phyloP scores from a whole-genome alignment of 1,140 invertebrate genomes.

The Drosophila takahashii region DNA sequence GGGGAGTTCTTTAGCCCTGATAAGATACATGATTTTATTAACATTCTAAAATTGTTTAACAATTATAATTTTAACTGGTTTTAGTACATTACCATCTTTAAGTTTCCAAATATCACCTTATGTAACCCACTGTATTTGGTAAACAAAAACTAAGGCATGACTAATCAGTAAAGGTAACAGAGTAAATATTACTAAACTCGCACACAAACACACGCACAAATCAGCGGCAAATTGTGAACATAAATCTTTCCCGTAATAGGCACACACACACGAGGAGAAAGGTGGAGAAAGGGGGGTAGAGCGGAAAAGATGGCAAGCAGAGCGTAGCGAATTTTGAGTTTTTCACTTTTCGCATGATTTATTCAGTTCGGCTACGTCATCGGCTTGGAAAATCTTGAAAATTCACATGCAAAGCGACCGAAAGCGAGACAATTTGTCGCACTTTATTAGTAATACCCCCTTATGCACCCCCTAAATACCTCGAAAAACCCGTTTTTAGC shows the following conservation, averaged over 20 bases:
- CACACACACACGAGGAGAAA: slow-evolving; percentile 27
- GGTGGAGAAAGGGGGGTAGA: not conserved
- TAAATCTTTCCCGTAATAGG: slow-evolving; percentile 72
- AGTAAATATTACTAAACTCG: slow-evolving; percentile 48
- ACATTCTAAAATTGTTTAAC: no score
- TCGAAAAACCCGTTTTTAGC: slow-evolving; percentile 25
- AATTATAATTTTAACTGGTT: no score
- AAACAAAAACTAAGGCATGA: slow-evolving; percentile 50
- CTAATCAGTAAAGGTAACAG: slow-evolving; percentile 53
- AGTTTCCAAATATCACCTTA: not conserved
- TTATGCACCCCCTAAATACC: not conserved
- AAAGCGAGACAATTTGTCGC: slow-evolving; percentile 44
- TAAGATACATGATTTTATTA: no score
- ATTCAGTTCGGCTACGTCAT: slow-evolving; percentile 57
- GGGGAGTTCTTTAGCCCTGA: not conserved
- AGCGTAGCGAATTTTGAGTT: slow-evolving; percentile 35
- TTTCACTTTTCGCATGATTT: slow-evolving; percentile 57
- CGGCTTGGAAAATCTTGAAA: slow-evolving; percentile 41
- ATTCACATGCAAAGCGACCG: slow-evolving; percentile 9
- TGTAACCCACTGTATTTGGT: slow-evolving; percentile 11
- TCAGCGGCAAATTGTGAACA: slow-evolving; percentile 62
- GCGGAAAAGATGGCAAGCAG: slow-evolving; percentile 29
- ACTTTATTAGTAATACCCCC: slow-evolving; percentile 28
- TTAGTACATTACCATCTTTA: no score
- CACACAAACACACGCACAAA: slow-evolving; percentile 25